Conservation (phyloP, 2,888 invertebrate species). For the Eubasilissa splendida region DNA sequence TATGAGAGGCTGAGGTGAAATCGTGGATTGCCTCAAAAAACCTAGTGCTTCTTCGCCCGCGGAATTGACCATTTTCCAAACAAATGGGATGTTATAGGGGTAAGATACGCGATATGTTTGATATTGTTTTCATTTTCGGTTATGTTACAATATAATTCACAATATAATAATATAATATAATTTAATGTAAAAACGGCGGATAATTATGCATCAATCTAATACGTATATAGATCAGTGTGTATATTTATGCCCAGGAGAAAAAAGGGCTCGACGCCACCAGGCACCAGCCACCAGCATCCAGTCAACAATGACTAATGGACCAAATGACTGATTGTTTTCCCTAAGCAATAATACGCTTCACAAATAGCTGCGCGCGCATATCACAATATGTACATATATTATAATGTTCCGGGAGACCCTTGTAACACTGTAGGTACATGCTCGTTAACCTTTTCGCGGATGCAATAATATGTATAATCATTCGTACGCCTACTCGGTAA, state of each 20-base stretch:
- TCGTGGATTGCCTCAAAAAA: too few relatives aligned
- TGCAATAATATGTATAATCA: background rate
- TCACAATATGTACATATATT: conserved; percentile 16
- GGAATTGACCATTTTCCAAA: too few relatives aligned
- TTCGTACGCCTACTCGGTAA: conserved; percentile 8
- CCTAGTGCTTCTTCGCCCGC: too few relatives aligned
- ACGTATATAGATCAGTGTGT: background rate
- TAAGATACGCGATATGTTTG: too few relatives aligned
- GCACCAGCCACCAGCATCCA: conserved; percentile 5
- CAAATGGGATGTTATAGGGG: too few relatives aligned
- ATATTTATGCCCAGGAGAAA: background rate
- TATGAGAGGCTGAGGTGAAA: too few relatives aligned
- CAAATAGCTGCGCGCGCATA: conserved; percentile 17
- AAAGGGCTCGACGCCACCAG: conserved; percentile 10
- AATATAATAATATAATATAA: too few relatives aligned
- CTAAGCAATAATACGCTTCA: conserved; percentile 31
- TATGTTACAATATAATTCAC: too few relatives aligned
- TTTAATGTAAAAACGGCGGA: too few relatives aligned
- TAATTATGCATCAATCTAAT: too few relatives aligned
- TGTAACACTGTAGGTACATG: background rate
- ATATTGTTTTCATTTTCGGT: too few relatives aligned
- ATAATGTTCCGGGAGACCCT: background rate
- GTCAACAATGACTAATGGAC: conserved; percentile 50
- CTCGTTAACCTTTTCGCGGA: conserved; percentile 20
- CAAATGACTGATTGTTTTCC: conserved; percentile 51